Base-by-base conservation (phyloP, 2,888 invertebrate species). In the Pristionchus exspectatus region DNA sequence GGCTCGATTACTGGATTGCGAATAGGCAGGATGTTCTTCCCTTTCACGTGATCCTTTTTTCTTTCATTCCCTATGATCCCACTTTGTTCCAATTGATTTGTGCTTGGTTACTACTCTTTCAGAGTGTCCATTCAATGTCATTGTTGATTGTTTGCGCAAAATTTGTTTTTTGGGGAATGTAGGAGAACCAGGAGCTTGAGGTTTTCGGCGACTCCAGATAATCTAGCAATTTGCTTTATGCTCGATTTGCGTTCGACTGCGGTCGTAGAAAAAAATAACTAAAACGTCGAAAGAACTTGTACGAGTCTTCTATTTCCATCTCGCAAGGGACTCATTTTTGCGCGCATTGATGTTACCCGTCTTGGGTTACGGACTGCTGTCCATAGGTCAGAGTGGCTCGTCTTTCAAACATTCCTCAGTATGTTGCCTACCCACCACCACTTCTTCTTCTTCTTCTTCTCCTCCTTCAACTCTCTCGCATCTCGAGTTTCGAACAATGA, bases 351-450 rank as follows among this genome's bases (percentile, higher is more conserved):
- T 74, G 44, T 38, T 38, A 44, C 33, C 18, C 38, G 74, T 30
- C 69, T 74, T 2, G 33, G 21, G 21, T 38, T 69, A 30, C 69
- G 38, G 21, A 1, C 38, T 9, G 21, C 38, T 74, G 74, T 74
- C 74, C 74, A 24, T 24, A 38, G 74, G 38, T 74, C 38, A 38
- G 21, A 21, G 27, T 1, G 74, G 38, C 38, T 74, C 38, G 38
- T 74, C 27, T 74, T 74, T 74, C 74, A 33, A 74, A 24, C 72
- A 74, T 38, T 74, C 74, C 74, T 74, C 38, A 74, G 33, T 74
- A 18, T 72, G 74, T 74, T 74, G 18, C 74, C 33, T 24, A 74
- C 69, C 44, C 44, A 69, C 38, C 21, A 33, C 72, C 16, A 18
- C 38, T 38, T 10, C 38, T 24, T 21, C 9, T 38, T 38, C 38